Conservation (phyloP, 2,113 vertebrate species). For the Loxodonta africana region DNA sequence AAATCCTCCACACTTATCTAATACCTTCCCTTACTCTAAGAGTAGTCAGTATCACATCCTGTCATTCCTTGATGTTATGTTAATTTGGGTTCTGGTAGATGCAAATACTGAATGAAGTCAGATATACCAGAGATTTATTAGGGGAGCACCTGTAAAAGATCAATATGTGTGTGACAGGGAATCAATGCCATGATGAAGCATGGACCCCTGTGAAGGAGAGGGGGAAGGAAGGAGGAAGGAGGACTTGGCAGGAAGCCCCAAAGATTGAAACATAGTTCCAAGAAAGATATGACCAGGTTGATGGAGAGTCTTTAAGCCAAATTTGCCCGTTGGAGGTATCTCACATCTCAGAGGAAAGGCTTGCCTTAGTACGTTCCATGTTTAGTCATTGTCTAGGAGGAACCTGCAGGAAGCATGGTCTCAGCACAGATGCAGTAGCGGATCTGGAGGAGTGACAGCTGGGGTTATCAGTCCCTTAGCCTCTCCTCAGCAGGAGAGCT, state of each 20-base stretch:
- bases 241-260: background rate
- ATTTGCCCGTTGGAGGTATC: background rate
- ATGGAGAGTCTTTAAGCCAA: background rate
- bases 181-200: background rate
- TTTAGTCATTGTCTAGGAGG: background rate
- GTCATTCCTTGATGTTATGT: background rate
- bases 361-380: fast-evolving
- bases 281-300: background rate
- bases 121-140: background rate
- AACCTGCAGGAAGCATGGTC: background rate
- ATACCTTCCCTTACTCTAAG: background rate
- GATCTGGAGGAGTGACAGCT: background rate
- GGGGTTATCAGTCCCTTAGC: background rate
- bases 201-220: background rate
- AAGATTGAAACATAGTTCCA: background rate
- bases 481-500: background rate
- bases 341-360: background rate
- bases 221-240: background rate
- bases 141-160: background rate
- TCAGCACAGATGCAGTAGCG: background rate
- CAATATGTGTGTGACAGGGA: background rate
- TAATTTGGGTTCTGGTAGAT: background rate
- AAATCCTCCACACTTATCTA: background rate
- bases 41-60: background rate
- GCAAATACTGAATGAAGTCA: background rate